Evolutionary conservation across 2,113 vertebrate genomes (phyloP), one percentile per base, ranked within the genome.

Genomic region (Sylvia atricapilla): DNA sequence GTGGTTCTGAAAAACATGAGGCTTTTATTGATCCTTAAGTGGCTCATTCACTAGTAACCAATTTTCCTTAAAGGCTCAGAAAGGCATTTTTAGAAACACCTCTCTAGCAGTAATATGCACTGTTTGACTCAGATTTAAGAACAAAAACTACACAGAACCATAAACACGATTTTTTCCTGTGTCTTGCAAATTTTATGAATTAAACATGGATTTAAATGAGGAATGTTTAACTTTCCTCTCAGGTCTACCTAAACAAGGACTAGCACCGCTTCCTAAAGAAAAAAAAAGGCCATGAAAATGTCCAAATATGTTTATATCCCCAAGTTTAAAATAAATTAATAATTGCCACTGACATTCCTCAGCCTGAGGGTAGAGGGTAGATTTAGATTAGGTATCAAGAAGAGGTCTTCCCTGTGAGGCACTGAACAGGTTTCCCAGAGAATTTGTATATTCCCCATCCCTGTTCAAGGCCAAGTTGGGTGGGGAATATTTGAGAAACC

Each of bases 1-100:
- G 39, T 92, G 81, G 58, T 79, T 95, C 94, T 87, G 66, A 92
- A 95, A 87, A 68, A 52, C 70, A 20, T 20, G 85, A 86, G 87
- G 79, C 53, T 92, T 86, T 81, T 95, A 93, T 95, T 94, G 91
- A 96, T 96, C 89, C 72, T 76, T 93, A 91, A 93, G 77, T 96
- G 82, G 73, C 73, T 97, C 44, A 87, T 95, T 88, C 39, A 81
- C 62, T 86, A 66, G 66, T 77, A 94, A 58, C 76, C 70, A 55
- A 82, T 94, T 92, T 84, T 90, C 58, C 43, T 94, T 93, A 78
- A 87, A 87, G 90, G 58, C 68, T 93, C 33, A 64, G 67, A 56
- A 94, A 67, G 59, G 44, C 13, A 17, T 69, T 77, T 89, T 84
- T 75, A 58, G 63, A 72, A 84, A 56, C 0, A 1, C 37, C 22